phyloP scores from a whole-genome alignment of 2,113 vertebrate species.

The Bettongia penicillata region DNA sequence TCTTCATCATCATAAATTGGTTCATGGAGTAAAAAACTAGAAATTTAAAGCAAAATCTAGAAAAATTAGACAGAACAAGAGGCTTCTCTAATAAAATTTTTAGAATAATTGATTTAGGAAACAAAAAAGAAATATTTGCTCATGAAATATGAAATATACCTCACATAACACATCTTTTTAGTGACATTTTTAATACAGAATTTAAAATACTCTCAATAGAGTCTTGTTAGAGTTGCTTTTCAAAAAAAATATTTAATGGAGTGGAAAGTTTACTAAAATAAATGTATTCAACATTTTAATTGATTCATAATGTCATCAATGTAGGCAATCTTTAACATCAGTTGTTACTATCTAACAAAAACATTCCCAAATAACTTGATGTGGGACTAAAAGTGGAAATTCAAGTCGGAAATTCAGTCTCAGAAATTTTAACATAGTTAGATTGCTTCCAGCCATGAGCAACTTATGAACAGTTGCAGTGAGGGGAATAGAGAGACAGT shows the following conservation, averaged over 20 bases:
- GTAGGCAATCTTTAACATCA: not conserved
- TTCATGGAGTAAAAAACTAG: not conserved
- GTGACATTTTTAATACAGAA: not conserved
- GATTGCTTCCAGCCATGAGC: not conserved
- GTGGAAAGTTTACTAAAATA: not conserved
- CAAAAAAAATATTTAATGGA: not conserved
- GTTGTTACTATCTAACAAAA: not conserved
- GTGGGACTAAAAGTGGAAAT: not conserved
- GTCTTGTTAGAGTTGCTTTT: not conserved
- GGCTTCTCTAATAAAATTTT: not conserved
- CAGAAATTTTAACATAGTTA: not conserved
- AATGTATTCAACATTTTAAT: not conserved
- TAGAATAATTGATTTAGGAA: not conserved
- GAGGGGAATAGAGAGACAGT: not conserved
- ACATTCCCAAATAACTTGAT: not conserved
- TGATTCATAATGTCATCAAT: not conserved
- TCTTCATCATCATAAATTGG: not conserved
- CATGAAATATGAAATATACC: not conserved
- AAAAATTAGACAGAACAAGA: not conserved
- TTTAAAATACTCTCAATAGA: not conserved
- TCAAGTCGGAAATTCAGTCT: not conserved
- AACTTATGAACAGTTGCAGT: not conserved
- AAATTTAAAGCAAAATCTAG: not conserved
- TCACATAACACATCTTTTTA: not conserved
- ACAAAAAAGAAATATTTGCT: not conserved